Evolutionary conservation across 2,888 invertebrate genomes (phyloP), one percentile per base, ranked within the genome.

Genomic region (Anaspis maculata): DNA sequence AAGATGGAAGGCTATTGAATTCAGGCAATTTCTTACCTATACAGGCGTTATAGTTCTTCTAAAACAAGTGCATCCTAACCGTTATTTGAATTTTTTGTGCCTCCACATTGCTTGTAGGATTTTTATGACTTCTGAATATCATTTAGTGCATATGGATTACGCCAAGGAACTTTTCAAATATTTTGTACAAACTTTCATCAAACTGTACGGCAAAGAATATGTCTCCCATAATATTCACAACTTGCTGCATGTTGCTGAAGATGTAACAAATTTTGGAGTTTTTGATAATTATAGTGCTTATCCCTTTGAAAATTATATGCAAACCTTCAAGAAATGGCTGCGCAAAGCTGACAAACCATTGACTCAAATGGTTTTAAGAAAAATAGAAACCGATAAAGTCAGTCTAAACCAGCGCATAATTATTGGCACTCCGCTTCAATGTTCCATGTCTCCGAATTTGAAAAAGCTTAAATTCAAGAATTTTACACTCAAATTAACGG

Each of bases 181-280:
- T 16, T 35, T 19, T 35, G 13, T 14, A 14, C 7, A 31, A 12
- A 30, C 7, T 5, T 24, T 24, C 10, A 24, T 24, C 5, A 10
- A 7, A 5, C 12, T 31, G 5, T 39, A 39, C 25, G 35, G 39
- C 3, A 4, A n/a, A 10, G 14, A 26, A 36, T 9, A 25, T 16
- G 16, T 45, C 5, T 30, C 34, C 13, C 37, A 43, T 14, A 48
- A 47, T 29, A 26, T 47, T 3, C 47, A 47, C 23, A 42, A 39
- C 32, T 24, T 48, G 4, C 27, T 41, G 12, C 45, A 49, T 28
- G 19, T 49, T 10, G 4, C 11, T 3, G 21, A 29, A 11, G 29
- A 29, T 12, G 29, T 29, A 4, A 9, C 3, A 5, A 11, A 21
- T 4, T 29, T 13, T 21, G 29, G 29, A 19, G 3, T 6, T 3